These are phyloP conservation scores for Nycticorax nycticorax DNA, from an alignment of 2,113 vertebrate species.

Conservation along the genomic window DNA sequence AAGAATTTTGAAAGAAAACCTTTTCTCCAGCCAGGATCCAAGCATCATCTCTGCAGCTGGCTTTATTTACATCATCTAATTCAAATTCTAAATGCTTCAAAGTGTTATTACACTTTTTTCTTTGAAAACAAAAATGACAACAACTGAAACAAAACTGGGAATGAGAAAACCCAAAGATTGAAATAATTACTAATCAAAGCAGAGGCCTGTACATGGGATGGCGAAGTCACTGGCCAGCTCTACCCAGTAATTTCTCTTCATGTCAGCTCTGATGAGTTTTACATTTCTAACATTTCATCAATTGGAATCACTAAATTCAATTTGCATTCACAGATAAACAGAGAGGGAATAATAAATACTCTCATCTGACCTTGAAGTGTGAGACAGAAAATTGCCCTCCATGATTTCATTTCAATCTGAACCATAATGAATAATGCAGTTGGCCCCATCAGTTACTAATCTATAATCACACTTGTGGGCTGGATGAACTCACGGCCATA, in stretches of 20 bases:
- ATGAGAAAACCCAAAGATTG: constrained; percentile 53
- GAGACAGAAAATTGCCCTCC: constrained; percentile 74
- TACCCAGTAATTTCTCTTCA: constrained; percentile 38
- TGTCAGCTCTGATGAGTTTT: constrained; percentile 60
- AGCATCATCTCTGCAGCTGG: neutral
- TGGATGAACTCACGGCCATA: neutral
- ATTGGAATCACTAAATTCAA: constrained; percentile 74
- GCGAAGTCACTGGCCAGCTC: constrained; percentile 13
- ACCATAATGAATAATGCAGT: constrained; percentile 67
- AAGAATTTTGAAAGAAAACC: neutral
- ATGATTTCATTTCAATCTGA: constrained; percentile 73
- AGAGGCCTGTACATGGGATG: neutral
- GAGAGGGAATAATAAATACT: constrained; percentile 74
- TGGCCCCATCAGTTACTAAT: constrained; percentile 36
- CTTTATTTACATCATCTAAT: constrained; percentile 45
- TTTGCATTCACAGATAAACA: constrained; percentile 80
- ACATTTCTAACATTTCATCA: constrained; percentile 69
- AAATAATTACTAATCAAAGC: constrained; percentile 71
- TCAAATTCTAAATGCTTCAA: constrained; percentile 55
- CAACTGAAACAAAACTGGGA: constrained; percentile 65
- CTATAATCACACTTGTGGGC: neutral
- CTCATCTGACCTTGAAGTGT: constrained; percentile 75
- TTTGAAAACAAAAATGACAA: constrained; percentile 60
- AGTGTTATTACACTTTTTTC: constrained; percentile 59
- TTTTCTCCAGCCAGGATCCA: neutral